Evolutionary conservation across 2,797 vertebrate genomes (phyloP).

Genomic region (Melopsittacus undulatus): DNA sequence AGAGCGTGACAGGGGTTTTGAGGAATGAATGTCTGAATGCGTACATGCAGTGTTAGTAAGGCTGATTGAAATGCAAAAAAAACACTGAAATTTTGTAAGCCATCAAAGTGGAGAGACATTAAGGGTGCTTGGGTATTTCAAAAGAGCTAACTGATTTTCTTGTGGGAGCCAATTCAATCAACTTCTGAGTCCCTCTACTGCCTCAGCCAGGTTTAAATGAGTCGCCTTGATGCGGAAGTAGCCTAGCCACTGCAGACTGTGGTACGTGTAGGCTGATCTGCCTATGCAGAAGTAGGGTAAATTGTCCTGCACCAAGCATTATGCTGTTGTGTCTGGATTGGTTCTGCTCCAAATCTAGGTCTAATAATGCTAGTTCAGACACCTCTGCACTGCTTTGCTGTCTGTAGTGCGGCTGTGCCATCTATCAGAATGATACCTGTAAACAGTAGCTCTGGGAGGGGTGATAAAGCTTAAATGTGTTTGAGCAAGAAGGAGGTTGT

Average conservation of each 20-base stretch:
- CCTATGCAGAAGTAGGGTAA: not conserved
- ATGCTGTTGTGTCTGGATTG: not conserved
- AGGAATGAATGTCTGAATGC: not conserved
- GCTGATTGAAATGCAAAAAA: slow-evolving; percentile 21
- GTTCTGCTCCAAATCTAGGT: not conserved
- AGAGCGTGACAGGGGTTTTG: not conserved
- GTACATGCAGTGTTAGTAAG: not conserved
- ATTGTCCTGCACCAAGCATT: not conserved
- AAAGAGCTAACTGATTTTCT: not conserved
- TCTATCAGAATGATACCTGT: slow-evolving; percentile 5
- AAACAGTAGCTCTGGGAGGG: not conserved
- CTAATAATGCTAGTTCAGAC: not conserved
- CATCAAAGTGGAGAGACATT: not conserved
- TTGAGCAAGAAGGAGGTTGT: not conserved
- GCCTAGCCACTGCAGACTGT: not conserved
- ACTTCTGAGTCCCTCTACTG: not conserved
- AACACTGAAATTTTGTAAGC: not conserved
- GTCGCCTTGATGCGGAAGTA: not conserved
- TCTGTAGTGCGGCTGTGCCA: not conserved
- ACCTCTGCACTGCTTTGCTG: not conserved
- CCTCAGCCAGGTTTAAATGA: not conserved
- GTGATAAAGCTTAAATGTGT: not conserved
- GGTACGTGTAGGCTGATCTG: not conserved
- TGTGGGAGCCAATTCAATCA: not conserved
- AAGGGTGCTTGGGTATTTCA: not conserved